Base-by-base conservation (phyloP, 2,888 invertebrate species). In the Drosophila yooni region DNA sequence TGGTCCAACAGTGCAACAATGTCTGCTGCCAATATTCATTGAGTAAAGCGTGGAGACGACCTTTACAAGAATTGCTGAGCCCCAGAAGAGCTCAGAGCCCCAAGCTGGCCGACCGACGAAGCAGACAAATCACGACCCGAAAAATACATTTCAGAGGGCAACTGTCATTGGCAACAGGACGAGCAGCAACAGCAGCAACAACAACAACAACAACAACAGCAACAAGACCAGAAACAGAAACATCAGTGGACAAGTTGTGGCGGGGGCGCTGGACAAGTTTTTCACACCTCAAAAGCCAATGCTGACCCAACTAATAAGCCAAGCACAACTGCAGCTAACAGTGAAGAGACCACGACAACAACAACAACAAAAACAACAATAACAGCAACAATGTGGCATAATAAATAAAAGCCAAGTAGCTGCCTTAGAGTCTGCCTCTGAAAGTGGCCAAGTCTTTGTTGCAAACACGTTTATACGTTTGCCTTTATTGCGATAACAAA, bases 381-480 rank as follows among this genome's bases (percentile, higher is more conserved):
- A 73, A 38, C 67, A 74, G 67, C 72, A 89, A 65, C 82, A 75
- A 77, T 79, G 71, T 79, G 87, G 90, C 81, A 90, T 81, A 90
- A 87, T 90, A 87, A 87, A 87, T 87, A 87, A 87, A 87, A 87
- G 89, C 87, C 90, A 75, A 85, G 85, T 85, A 85, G 90, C 85
- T 84, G 90, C 74, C 79, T 88, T 64, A 74, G 87, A 83, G 83
- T 76, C 83, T 86, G 74, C 33, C 81, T 77, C 71, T 68, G 67
- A 62, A 72, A 60, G 67, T 67, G 66, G 65, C 51, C 69, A 80
- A 54, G 58, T 56, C 59, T 27, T 40, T 46, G 52, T 18, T 40
- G 51, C 29, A 11, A 60, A 18, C 36, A 48, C 25, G 78, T 76
- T 78, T 68, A 76, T 40, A 65, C 78, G 62, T 29, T 13, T 8